Conservation (phyloP, 2,113 vertebrate genomes). For the Speoplatyrhinus poulsoni region DNA sequence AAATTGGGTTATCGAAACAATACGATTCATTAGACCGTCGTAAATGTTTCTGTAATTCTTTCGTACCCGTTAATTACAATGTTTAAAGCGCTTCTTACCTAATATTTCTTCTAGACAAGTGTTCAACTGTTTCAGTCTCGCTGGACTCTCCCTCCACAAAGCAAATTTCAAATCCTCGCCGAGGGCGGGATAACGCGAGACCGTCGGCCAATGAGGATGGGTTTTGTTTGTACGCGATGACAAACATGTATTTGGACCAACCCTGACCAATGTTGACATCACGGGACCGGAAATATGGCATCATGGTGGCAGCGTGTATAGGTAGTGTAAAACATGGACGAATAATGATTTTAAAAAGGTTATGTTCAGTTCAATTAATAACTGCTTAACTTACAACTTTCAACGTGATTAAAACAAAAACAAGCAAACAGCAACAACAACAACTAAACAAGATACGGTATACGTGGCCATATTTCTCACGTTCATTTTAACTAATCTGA, state of each 20-base stretch:
- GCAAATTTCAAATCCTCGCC: constrained; percentile 72
- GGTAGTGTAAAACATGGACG: neutral
- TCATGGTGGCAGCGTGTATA: constrained; percentile 29
- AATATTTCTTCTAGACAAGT: neutral
- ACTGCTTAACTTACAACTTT: no score
- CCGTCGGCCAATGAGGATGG: neutral
- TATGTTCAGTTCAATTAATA: no score
- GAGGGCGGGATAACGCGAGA: neutral
- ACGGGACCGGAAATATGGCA: constrained; percentile 39
- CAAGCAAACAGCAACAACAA: no score
- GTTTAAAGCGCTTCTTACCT: constrained; percentile 21
- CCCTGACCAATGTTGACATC: constrained; percentile 33
- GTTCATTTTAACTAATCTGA: neutral
- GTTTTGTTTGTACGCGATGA: neutral
- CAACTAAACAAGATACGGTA: neutral
- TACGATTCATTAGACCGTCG: no score
- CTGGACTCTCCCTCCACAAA: constrained; percentile 3
- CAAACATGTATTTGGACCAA: neutral
- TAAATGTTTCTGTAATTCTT: no score
- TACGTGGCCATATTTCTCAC: neutral
- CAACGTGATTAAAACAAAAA: no score
- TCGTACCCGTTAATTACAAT: neutral
- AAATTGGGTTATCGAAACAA: neutral
- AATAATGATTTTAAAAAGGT: neutral
- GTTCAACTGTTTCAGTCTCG: neutral